Evolutionary conservation across 2,797 vertebrate genomes (phyloP).

Genomic region (Eurystomus glaucurus): DNA sequence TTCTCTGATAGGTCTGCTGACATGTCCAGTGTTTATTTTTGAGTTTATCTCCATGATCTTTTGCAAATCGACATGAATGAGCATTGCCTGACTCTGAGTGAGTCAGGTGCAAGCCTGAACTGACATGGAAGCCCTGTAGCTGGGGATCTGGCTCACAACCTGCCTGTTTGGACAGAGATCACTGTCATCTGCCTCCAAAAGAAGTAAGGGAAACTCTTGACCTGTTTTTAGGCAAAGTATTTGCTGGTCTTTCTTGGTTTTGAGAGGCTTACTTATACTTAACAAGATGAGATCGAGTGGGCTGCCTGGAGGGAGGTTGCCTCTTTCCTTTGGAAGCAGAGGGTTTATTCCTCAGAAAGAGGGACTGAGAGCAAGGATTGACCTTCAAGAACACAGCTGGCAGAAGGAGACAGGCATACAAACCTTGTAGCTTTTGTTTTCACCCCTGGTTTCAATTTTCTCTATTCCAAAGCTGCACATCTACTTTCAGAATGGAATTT

Average conservation of each 20-base stretch:
- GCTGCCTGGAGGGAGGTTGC: not conserved
- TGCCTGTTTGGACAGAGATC: not conserved
- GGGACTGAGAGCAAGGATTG: accelerated
- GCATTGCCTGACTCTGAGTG: not conserved
- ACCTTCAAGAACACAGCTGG: not conserved
- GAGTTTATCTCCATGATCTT: not conserved
- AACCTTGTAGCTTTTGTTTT: not conserved
- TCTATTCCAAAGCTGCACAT: not conserved
- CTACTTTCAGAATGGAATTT: not conserved
- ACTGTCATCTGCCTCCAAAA: not conserved
- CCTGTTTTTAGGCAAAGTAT: not conserved
- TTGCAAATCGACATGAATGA: not conserved
- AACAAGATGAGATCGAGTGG: not conserved
- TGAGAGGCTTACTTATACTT: not conserved
- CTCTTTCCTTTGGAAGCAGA: not conserved
- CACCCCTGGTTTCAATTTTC: not conserved
- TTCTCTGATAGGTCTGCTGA: not conserved
- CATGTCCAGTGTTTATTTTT: not conserved
- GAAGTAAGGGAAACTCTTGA: not conserved
- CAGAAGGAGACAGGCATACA: not conserved
- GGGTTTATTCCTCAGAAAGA: not conserved
- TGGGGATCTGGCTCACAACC: not conserved
- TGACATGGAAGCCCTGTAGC: not conserved
- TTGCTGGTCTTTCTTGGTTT: not conserved
- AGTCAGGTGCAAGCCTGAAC: not conserved